Evolutionary conservation across 2,797 vertebrate species (phyloP).

Genomic region (Limnodromus scolopaceus): DNA sequence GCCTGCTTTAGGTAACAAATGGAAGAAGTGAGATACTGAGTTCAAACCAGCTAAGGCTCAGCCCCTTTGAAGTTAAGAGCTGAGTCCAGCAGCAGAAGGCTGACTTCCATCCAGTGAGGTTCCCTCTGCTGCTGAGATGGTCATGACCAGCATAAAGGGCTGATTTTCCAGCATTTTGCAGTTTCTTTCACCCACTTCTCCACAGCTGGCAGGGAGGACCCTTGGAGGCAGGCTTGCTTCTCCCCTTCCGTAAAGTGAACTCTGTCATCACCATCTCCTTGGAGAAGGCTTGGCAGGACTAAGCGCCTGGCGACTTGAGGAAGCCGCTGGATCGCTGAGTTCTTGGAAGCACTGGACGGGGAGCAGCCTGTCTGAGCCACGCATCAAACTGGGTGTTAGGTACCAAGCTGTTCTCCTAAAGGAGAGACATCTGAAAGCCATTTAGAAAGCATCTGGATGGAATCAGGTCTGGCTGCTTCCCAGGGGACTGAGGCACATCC

Average conservation of each 20-base stretch:
- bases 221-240: neutral
- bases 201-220: neutral
- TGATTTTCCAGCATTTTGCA: neutral
- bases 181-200: neutral
- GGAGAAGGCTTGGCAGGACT: neutral
- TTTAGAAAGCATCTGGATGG: slow-evolving; percentile 17
- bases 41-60: slow-evolving; percentile 13
- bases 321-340: neutral
- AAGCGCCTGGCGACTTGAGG: neutral
- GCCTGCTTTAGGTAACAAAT: slow-evolving; percentile 58
- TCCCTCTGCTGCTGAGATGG: neutral
- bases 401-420: neutral
- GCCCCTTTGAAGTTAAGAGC: neutral
- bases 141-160: neutral
- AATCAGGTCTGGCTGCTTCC: neutral
- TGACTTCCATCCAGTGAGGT: neutral
- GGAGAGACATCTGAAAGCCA: slow-evolving; percentile 7
- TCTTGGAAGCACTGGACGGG: slow-evolving; percentile 25
- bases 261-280: slow-evolving; percentile 22
- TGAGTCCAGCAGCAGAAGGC: neutral
- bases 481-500: neutral
- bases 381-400: neutral
- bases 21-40: slow-evolving; percentile 47
- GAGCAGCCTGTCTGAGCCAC: neutral
- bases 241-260: neutral